Evolutionary conservation across 2,113 vertebrate species (phyloP).

Genomic region (Brachirus orientalis): DNA sequence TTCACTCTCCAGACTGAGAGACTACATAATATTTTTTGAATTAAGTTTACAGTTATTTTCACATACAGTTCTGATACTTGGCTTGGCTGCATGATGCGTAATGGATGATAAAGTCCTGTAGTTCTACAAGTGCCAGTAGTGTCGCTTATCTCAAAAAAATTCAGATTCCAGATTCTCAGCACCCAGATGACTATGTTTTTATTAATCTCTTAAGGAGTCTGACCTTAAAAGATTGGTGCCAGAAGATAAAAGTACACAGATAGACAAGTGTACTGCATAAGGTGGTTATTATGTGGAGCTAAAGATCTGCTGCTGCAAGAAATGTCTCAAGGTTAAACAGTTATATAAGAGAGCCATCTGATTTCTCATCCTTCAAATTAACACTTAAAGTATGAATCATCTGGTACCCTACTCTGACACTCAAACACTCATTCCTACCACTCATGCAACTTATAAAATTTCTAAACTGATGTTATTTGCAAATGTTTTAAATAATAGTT

Average conservation of each 20-base stretch:
- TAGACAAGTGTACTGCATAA: neutral
- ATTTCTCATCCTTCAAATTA: constrained; percentile 6
- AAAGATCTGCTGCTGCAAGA: constrained; percentile 5
- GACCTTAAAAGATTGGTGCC: too few species aligned
- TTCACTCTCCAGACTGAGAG: too few species aligned
- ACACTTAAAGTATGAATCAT: neutral
- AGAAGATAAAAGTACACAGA: too few species aligned
- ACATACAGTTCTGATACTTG: too few species aligned
- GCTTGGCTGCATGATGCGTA: too few species aligned
- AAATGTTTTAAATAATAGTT: neutral
- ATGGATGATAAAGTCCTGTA: too few species aligned
- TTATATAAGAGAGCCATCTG: neutral
- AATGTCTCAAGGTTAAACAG: constrained; percentile 1
- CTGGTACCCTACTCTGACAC: neutral
- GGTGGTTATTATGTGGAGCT: neutral
- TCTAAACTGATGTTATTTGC: neutral
- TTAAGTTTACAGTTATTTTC: too few species aligned
- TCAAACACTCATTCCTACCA: neutral
- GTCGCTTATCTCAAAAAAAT: too few species aligned
- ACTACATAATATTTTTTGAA: too few species aligned
- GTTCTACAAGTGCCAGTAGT: too few species aligned
- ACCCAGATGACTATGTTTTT: neutral
- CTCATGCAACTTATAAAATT: neutral
- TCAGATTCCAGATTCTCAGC: neutral
- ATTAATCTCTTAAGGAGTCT: neutral